Percentiles rank a stretch among this genome's conserved stretches.
These are phyloP conservation scores for Chamaetylas fuelleborni DNA, from an alignment of 2,113 vertebrate genomes.

Conservation along the genomic window DNA sequence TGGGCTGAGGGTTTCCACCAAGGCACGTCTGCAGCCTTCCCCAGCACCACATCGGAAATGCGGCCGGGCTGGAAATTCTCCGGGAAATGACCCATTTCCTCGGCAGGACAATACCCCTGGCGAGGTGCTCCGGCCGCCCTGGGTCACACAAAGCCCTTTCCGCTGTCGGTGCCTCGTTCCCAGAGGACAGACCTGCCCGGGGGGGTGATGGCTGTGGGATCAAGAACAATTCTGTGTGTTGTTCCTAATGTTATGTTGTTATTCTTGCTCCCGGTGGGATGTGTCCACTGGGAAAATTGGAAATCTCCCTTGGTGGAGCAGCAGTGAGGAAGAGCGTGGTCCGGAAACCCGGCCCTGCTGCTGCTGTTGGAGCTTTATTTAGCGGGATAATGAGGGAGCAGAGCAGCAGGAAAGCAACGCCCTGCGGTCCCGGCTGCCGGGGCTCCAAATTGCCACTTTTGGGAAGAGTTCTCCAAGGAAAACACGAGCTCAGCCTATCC, in stretches of 20 bases:
- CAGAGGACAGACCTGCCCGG: background rate
- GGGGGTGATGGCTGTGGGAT: background rate
- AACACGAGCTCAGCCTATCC: background rate
- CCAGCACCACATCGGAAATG: background rate
- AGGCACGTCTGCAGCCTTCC: background rate
- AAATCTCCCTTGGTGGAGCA: background rate
- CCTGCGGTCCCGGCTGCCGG: background rate
- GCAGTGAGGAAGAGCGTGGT: background rate
- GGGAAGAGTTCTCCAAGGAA: background rate
- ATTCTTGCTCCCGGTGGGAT: background rate
- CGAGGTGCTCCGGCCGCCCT: background rate
- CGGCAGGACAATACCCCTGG: slow-evolving; percentile 21
- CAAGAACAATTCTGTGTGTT: background rate
- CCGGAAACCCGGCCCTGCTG: slow-evolving; percentile 37
- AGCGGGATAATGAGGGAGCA: slow-evolving; percentile 49
- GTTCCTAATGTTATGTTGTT: background rate
- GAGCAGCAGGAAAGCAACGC: slow-evolving; percentile 43
- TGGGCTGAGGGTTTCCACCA: background rate
- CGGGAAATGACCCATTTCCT: slow-evolving; percentile 63
- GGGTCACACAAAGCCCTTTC: background rate
- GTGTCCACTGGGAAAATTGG: background rate
- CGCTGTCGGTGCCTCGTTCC: background rate
- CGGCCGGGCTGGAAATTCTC: slow-evolving; percentile 5
- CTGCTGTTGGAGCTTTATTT: background rate
- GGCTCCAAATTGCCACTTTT: slow-evolving; percentile 22